Evolutionary conservation across 2,113 vertebrate genomes (phyloP).

Genomic region (Percopsis transmontana): DNA sequence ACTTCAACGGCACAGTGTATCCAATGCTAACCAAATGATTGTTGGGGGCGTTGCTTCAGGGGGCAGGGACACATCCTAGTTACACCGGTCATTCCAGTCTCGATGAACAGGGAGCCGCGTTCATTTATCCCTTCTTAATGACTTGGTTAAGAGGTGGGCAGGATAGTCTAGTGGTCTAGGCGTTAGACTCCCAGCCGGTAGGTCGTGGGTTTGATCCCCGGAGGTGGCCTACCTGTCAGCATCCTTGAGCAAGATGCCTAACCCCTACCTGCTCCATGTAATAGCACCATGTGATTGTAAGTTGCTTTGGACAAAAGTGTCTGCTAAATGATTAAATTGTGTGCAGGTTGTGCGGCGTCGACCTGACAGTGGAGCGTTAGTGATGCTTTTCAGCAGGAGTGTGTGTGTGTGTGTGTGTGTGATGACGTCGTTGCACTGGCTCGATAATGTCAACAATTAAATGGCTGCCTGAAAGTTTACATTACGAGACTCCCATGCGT

Average conservation of each 20-base stretch:
- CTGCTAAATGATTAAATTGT: too few species aligned
- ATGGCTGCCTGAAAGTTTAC: slow-evolving; percentile 50
- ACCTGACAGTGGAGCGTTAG: slow-evolving; percentile 24
- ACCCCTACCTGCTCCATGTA: too few species aligned
- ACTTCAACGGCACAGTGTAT: slow-evolving; percentile 38
- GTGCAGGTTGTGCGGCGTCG: slow-evolving; percentile 8
- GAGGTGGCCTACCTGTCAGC: too few species aligned
- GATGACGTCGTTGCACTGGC: slow-evolving; percentile 41
- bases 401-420: slow-evolving; percentile 11
- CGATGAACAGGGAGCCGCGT: slow-evolving; percentile 61
- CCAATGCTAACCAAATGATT: slow-evolving; percentile 56
- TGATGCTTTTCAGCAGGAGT: slow-evolving; percentile 6
- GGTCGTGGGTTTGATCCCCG: too few species aligned
- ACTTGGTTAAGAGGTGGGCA: slow-evolving; percentile 60
- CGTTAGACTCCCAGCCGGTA: too few species aligned
- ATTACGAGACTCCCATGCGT: slow-evolving; percentile 40
- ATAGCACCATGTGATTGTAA: too few species aligned
- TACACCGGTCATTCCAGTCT: slow-evolving; percentile 55
- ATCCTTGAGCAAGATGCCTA: too few species aligned
- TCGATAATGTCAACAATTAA: slow-evolving; percentile 42
- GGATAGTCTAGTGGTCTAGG: too few species aligned
- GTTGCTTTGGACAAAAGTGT: too few species aligned
- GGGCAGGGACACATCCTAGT: slow-evolving; percentile 58
- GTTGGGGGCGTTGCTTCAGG: slow-evolving; percentile 14
- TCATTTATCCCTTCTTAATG: slow-evolving; percentile 66